These are phyloP conservation scores for Hyalella azteca DNA, from an alignment of 2,888 invertebrate species.

Conservation along the genomic window DNA sequence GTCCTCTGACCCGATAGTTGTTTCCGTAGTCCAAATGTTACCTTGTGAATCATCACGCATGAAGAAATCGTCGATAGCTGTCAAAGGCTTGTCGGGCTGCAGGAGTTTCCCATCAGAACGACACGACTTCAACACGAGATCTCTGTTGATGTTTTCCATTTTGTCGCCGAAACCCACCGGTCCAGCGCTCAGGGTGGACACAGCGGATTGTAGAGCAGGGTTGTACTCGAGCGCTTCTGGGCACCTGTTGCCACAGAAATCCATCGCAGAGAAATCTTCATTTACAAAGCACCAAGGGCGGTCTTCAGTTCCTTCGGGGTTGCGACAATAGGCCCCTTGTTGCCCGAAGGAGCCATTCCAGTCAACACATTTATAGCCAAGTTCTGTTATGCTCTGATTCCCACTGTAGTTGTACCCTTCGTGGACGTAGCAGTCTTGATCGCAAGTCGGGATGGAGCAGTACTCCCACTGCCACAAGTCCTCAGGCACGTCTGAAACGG, in stretches of 20 bases:
- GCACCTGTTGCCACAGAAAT: constrained; percentile 48
- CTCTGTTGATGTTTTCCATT: constrained; percentile 38
- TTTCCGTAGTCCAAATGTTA: constrained; percentile 45
- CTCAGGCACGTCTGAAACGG: constrained; percentile 40
- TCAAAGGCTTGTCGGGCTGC: constrained; percentile 41
- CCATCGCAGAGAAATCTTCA: constrained; percentile 38
- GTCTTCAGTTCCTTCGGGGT: constrained; percentile 41
- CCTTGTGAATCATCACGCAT: constrained; percentile 25
- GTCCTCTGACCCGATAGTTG: not conserved
- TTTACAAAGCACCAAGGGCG: constrained; percentile 45
- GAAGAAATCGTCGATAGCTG: constrained; percentile 45
- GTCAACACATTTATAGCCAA: constrained; percentile 42
- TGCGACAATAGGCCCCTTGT: constrained; percentile 40
- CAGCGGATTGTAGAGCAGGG: constrained; percentile 40
- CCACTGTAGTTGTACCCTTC: constrained; percentile 41
- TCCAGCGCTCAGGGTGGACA: constrained; percentile 42
- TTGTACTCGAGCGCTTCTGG: constrained; percentile 42
- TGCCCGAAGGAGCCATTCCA: constrained; percentile 40
- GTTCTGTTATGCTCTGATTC: constrained; percentile 43
- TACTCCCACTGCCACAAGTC: constrained; percentile 48
- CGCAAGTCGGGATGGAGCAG: constrained; percentile 40
- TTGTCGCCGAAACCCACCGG: constrained; percentile 45
- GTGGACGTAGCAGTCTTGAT: constrained; percentile 40
- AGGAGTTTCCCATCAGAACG: constrained; percentile 41
- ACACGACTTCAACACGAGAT: constrained; percentile 46